phyloP scores from a whole-genome alignment of 1,140 invertebrate species.

The Batillaria attramentaria region DNA sequence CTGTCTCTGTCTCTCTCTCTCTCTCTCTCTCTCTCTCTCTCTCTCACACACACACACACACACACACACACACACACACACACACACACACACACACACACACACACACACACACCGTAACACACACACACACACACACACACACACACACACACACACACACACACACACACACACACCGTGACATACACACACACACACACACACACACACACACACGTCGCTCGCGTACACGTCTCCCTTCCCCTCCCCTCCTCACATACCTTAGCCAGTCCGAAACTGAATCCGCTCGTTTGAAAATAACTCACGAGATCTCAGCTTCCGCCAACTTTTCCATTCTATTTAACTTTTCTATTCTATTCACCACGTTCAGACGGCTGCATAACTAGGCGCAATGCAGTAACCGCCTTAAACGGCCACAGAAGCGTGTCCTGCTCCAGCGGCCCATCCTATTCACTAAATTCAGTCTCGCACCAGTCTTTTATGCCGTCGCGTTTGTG shows the following conservation, averaged over 20 bases:
- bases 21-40: neutral
- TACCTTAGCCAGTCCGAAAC: neutral
- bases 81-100: conserved; percentile 44
- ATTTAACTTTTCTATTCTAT: neutral
- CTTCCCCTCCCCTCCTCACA: neutral
- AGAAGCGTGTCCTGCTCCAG: too few species aligned
- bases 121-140: conserved; percentile 42
- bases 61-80: conserved; percentile 43
- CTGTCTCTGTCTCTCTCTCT: neutral
- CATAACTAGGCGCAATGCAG: too few species aligned
- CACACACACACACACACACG: neutral
- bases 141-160: conserved; percentile 42
- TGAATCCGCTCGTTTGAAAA: neutral
- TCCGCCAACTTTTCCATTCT: neutral
- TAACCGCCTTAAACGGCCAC: too few species aligned
- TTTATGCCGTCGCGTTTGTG: too few species aligned
- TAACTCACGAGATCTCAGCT: neutral
- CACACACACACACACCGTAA: conserved; percentile 46
- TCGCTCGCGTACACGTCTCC: neutral
- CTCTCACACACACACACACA: conserved; percentile 36
- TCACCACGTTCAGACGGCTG: too few species aligned
- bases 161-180: conserved; percentile 44
- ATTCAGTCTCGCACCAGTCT: too few species aligned
- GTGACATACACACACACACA: neutral
- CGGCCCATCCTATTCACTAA: too few species aligned